A percentile compares a stretch with the other conserved stretches of the same genome.
Evolutionary conservation across 2,113 vertebrate species (phyloP).

Genomic region (Nematolebias whitei): DNA sequence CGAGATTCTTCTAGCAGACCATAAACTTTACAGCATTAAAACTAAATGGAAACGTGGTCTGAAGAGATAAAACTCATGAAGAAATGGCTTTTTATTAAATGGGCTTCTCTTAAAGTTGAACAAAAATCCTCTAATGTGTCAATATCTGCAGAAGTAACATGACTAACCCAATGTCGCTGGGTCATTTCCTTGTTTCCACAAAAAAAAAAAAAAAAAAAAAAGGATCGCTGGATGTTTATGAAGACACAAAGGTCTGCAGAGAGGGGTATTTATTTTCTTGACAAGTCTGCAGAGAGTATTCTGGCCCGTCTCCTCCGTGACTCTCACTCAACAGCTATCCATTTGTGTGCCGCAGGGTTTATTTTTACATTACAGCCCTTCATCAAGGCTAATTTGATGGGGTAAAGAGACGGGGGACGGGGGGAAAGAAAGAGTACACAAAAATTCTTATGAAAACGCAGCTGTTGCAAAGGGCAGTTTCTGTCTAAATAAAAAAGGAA

Average conservation of each 20-base stretch:
- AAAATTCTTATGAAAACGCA: constrained; percentile 79
- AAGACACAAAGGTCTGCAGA: constrained; percentile 72
- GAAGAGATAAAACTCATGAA: neutral
- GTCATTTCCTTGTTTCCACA: constrained; percentile 57
- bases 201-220: constrained; percentile 25
- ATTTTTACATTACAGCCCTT: constrained; percentile 83
- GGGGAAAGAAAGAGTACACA: constrained; percentile 41
- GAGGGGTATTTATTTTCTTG: constrained; percentile 79
- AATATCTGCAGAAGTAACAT: constrained; percentile 47
- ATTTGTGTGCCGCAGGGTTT: constrained; percentile 81
- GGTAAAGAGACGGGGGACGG: constrained; percentile 47
- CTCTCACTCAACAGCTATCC: constrained; percentile 81
- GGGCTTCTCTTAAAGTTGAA: constrained; percentile 20
- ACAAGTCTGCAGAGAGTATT: constrained; percentile 70
- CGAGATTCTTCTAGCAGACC: constrained; percentile 5
- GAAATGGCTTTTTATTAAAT: constrained; percentile 7
- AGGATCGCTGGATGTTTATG: constrained; percentile 75
- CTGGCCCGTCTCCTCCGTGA: constrained; percentile 69
- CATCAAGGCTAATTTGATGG: constrained; percentile 84
- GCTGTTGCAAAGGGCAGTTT: constrained; percentile 76
- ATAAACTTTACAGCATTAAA: neutral
- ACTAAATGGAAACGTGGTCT: constrained; percentile 14
- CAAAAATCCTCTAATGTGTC: constrained; percentile 24
- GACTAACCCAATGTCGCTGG: constrained; percentile 61
- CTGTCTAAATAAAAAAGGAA: constrained; percentile 81